Evolutionary conservation across 2,113 vertebrate species (phyloP).

Genomic region (Alouatta palliata): DNA sequence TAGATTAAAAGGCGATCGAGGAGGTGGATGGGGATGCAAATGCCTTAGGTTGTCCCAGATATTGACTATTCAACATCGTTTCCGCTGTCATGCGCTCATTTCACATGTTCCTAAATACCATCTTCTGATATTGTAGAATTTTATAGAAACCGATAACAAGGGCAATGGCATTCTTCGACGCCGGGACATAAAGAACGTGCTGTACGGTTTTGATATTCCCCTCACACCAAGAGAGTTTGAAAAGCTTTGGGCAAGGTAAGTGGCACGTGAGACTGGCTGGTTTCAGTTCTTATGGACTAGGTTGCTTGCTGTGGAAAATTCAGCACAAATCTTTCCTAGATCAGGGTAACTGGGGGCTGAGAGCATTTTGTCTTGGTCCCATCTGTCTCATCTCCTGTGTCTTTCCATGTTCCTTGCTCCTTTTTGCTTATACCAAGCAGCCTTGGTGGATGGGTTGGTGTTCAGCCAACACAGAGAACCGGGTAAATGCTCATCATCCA

Average conservation of each 20-base stretch:
- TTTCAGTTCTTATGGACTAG: not conserved
- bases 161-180: slow-evolving; percentile 81
- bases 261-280: not conserved
- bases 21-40: not conserved
- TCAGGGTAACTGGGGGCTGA: not conserved
- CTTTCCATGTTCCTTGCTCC: too few relatives aligned
- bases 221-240: slow-evolving; percentile 84
- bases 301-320: fast-evolving
- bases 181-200: slow-evolving; percentile 79
- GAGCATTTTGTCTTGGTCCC: not conserved
- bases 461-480: not conserved
- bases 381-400: not conserved
- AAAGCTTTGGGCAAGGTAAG: slow-evolving; percentile 86
- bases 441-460: not conserved
- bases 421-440: fast-evolving
- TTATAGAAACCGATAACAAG: slow-evolving; percentile 80
- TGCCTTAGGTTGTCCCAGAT: not conserved
- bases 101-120: not conserved
- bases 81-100: fast-evolving
- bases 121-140: slow-evolving; percentile 77
- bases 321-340: not conserved
- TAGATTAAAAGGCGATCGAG: not conserved
- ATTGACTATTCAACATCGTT: fast-evolving
- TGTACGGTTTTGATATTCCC: slow-evolving; percentile 83
- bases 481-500: fast-evolving